Evolutionary conservation across 1,140 invertebrate species (phyloP), one percentile per base, ranked within the genome.

Genomic region (Panagrolaimus sp.): DNA sequence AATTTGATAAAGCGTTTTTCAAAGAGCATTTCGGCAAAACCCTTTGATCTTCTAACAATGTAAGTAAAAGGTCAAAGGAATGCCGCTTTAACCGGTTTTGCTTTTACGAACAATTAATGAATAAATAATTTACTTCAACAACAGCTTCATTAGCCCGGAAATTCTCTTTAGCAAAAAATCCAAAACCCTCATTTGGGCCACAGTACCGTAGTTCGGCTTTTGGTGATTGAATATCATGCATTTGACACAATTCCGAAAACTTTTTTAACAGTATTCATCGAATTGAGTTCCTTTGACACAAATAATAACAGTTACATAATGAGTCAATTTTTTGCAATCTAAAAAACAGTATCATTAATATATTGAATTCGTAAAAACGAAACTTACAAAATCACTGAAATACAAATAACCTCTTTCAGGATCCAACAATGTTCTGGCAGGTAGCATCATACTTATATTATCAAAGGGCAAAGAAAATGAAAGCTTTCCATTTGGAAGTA

Each of bases 231-330:
- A 52, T 52, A 7, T 24, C 48, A 52, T 52, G 17, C 14, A 21
- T 8, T n/a, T n/a, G 17, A 24, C n/a, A n/a, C 48, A n/a, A 52
- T n/a, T 52, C 26, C 48, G 26, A 14, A 14, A 52, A 52, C 7
- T n/a, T 24, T 15, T n/a, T 52, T 24, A 52, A 38, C 71, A 73
- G 38, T 48, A 73, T 21, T 64, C 52, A 63, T 76, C 76, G 44
- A 68, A 26, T 12, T 26, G 6, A 9, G 68, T 67, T 9, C 26
- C 44, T 15, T 75, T 73, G 8, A 67, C 46, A 47, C 75, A 76
- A 28, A 76, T 63, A 45, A 76, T 73, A 12, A 78, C 67, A 10
- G 76, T 78, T 14, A 78, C 68, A 65, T 78, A 78, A 62, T 78
- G 76, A 1, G 67, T 32, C 4, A 32, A 58, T 43, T 67, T 28